Conservation (phyloP, 2,888 invertebrate genomes). For the Oscheius onirici region DNA sequence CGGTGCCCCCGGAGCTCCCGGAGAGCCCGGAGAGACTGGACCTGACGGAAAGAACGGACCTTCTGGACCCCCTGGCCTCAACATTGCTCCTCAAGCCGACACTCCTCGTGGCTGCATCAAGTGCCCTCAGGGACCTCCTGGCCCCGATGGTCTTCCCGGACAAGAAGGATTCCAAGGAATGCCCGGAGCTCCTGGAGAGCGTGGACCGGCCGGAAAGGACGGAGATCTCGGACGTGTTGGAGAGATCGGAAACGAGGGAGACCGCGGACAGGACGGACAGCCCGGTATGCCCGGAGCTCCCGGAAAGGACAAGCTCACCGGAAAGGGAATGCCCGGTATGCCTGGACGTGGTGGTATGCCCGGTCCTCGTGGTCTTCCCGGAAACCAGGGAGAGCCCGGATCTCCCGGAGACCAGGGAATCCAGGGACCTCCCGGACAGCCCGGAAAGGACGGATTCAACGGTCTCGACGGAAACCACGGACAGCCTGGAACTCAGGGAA, state of each 20-base stretch:
- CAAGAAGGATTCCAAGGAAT: conserved; percentile 56
- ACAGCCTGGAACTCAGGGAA: conserved; percentile 56
- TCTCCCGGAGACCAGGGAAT: conserved; percentile 49
- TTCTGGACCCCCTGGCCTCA: conserved; percentile 57
- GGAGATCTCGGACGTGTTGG: conserved; percentile 56
- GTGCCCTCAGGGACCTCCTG: conserved; percentile 58
- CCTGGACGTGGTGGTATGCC: conserved; percentile 55
- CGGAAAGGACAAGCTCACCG: conserved; percentile 50
- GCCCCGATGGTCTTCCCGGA: conserved; percentile 47
- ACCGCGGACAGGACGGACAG: conserved; percentile 36
- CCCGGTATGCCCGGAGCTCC: conserved; percentile 39
- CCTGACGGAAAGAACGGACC: conserved; percentile 61
- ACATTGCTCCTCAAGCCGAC: conserved; percentile 51
- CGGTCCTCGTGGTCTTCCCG: conserved; percentile 54
- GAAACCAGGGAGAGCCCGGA: conserved; percentile 57
- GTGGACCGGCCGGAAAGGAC: conserved; percentile 53
- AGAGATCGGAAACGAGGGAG: conserved; percentile 56
- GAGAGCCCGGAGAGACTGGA: conserved; percentile 60
- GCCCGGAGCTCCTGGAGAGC: conserved; percentile 52
- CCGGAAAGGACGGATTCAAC: conserved; percentile 60
- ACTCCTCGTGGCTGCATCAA: conserved; percentile 59
- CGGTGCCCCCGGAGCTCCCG: conserved; percentile 59
- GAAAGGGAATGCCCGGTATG: conserved; percentile 57
- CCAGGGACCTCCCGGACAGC: conserved; percentile 58
- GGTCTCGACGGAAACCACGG: conserved; percentile 58